Evolutionary conservation across 1,140 invertebrate species (phyloP).

Genomic region (Drosophila nigromelanica): DNA sequence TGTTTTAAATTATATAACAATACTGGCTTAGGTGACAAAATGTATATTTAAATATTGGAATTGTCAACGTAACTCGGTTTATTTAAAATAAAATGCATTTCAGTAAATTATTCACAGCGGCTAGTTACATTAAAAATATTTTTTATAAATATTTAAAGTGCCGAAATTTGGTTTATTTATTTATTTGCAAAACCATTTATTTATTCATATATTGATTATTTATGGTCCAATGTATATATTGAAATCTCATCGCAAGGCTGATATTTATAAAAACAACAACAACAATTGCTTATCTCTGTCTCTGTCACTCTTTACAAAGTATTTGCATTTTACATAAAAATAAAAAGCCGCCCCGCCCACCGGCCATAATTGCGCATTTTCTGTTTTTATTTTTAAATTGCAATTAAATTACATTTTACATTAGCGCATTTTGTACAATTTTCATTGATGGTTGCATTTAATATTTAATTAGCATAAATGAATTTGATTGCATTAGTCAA

Average conservation of each 20-base stretch:
- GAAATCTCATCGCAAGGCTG: constrained; percentile 18
- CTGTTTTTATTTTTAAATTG: constrained; percentile 19
- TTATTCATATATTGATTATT: not conserved
- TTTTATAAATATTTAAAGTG: no score
- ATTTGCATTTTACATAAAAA: constrained; percentile 15
- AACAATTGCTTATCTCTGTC: constrained; percentile 7
- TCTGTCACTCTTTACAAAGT: no score
- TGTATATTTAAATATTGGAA: no score
- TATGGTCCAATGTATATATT: not conserved
- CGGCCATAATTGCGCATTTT: not conserved
- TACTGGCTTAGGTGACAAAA: no score
- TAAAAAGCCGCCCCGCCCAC: not conserved
- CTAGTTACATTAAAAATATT: no score
- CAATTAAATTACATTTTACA: constrained; percentile 44
- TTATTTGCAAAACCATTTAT: not conserved
- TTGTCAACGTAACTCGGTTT: no score
- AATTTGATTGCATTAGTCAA: constrained; percentile 36
- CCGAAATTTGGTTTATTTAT: not conserved
- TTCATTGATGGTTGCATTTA: constrained; percentile 19
- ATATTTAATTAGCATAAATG: constrained; percentile 47
- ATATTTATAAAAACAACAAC: constrained; percentile 2
- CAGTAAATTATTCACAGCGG: no score
- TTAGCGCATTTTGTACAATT: constrained; percentile 14
- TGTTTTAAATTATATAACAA: no score
- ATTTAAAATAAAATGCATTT: no score